A percentile compares a stretch with the other conserved stretches of the same genome.
These are phyloP conservation scores for Micoletzkya japonica DNA, from an alignment of 2,888 invertebrate species.

Conservation along the genomic window DNA sequence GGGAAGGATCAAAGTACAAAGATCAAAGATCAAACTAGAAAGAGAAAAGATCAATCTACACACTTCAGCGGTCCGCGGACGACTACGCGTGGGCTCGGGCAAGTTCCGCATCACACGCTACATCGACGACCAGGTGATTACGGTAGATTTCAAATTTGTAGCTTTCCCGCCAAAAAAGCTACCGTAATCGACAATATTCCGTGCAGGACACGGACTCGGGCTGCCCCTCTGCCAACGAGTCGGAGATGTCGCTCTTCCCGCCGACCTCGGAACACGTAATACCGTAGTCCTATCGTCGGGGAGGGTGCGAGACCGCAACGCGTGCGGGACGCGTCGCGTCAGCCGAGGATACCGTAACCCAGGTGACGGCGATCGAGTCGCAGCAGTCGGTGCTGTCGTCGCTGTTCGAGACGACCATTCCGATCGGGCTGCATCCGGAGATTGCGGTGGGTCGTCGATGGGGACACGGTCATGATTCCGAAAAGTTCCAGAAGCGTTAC, in stretches of 20 bases:
- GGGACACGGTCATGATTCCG: no score
- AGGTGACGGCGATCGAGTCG: not conserved
- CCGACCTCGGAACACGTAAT: not conserved
- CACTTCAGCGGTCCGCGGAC: not conserved
- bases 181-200: no score
- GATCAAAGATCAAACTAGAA: conserved; percentile 17
- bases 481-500: no score
- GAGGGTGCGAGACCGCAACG: not conserved
- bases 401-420: not conserved
- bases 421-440: conserved; percentile 27
- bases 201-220: not conserved
- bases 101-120: not conserved
- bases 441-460: not conserved
- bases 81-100: not conserved
- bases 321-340: not conserved
- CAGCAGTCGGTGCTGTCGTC: not conserved
- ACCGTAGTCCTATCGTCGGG: no score
- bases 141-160: not conserved
- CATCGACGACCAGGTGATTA: not conserved
- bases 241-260: conserved; percentile 1
- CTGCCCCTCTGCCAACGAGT: not conserved
- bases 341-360: not conserved
- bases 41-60: not conserved
- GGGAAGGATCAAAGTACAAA: conserved; percentile 2
- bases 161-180: no score